Percentiles rank a stretch among this genome's conserved stretches.
Conservation (phyloP, 1,140 invertebrate genomes). For the Nilaparvata lugens region DNA sequence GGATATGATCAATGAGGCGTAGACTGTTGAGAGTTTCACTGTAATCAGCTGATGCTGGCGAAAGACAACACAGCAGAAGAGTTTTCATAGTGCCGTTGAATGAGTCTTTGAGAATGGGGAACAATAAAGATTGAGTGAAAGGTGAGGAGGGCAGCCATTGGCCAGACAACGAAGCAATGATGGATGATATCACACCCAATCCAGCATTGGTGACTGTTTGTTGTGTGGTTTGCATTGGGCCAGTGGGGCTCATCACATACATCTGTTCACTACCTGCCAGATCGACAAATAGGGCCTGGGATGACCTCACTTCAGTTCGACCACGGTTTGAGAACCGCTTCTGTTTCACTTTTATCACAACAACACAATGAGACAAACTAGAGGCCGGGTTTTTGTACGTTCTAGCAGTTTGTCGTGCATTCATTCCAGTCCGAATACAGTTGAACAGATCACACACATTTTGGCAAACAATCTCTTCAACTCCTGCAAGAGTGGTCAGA, state of each 20-base stretch:
- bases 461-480: neutral
- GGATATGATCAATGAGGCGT: neutral
- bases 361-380: neutral
- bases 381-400: neutral
- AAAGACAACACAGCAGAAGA: neutral
- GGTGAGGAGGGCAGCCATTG: neutral
- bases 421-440: neutral
- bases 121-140: neutral
- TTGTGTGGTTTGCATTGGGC: neutral
- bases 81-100: neutral
- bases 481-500: neutral
- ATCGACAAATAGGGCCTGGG: neutral
- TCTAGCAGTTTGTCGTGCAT: neutral
- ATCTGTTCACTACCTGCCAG: neutral
- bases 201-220: neutral
- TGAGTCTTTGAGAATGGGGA: constrained; percentile 4
- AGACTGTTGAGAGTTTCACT: neutral
- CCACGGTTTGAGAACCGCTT: neutral
- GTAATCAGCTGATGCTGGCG: neutral
- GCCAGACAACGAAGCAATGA: neutral
- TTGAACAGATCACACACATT: neutral
- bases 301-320: neutral
- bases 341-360: neutral
- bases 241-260: neutral
- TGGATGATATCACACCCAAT: neutral